Percentiles rank a stretch among this genome's conserved stretches.
These are phyloP conservation scores for Dysidea cf. avara DNA, from an alignment of 37 sponge, comb jelly and placozoan species.

Conservation along the genomic window DNA sequence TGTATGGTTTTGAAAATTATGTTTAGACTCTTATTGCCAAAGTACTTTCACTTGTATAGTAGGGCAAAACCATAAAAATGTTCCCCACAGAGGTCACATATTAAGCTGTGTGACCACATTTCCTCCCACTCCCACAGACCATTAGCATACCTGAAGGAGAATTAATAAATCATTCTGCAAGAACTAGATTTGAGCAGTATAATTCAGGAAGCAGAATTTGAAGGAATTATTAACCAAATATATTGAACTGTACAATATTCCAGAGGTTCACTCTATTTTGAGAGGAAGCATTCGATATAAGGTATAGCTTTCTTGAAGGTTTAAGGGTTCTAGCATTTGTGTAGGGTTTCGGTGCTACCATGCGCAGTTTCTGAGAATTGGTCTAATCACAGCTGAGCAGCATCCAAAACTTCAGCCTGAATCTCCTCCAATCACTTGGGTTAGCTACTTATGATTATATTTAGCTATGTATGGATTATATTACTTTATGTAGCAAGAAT, in stretches of 20 bases:
- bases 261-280: slow-evolving; percentile 67
- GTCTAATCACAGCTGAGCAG: slow-evolving; percentile 44
- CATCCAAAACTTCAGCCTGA: slow-evolving; percentile 52
- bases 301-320: slow-evolving; percentile 38
- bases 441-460: slow-evolving; percentile 8
- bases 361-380: slow-evolving; percentile 46
- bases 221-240: slow-evolving; percentile 88
- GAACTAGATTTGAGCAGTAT: background rate
- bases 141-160: background rate
- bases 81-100: too few species aligned
- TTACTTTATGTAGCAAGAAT: too few species aligned
- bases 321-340: background rate
- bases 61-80: too few species aligned
- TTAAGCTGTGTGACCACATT: too few species aligned
- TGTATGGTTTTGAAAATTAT: background rate
- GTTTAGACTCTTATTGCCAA: too few species aligned
- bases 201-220: slow-evolving; percentile 56
- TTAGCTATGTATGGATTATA: too few species aligned
- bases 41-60: too few species aligned
- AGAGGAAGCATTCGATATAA: slow-evolving; percentile 89
- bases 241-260: slow-evolving; percentile 70
- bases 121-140: too few species aligned
- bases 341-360: slow-evolving; percentile 51
- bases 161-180: background rate
- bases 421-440: slow-evolving; percentile 62